phyloP scores from a whole-genome alignment of 2,113 vertebrate species.

The Mirza zaza region DNA sequence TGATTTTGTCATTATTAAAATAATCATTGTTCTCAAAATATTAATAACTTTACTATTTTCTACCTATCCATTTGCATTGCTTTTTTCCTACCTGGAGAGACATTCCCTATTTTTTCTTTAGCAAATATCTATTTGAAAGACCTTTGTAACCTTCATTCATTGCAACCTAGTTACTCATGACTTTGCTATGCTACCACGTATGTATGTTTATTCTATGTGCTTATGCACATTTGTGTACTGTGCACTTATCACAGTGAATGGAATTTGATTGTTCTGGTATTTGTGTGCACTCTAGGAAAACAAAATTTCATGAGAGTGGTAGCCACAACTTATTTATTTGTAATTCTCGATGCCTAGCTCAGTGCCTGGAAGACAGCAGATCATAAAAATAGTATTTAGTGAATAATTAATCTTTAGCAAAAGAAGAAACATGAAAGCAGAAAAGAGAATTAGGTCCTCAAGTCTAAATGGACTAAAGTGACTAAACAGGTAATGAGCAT shows the following conservation, averaged over 20 bases:
- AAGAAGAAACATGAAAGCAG: not conserved
- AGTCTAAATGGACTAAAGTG: not conserved
- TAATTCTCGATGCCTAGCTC: not conserved
- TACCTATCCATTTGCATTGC: not conserved
- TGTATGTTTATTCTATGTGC: not conserved
- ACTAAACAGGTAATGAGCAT: not conserved
- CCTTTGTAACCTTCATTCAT: not conserved
- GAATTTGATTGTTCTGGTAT: not conserved
- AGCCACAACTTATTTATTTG: not conserved
- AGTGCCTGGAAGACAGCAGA: not conserved
- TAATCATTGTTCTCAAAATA: not conserved
- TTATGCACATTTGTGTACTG: not conserved
- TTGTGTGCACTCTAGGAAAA: not conserved
- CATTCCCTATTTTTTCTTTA: not conserved
- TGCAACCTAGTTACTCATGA: not conserved
- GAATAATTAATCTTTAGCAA: not conserved
- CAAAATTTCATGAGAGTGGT: not conserved
- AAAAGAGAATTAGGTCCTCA: not conserved
- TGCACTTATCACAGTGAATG: not conserved
- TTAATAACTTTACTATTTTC: not conserved
- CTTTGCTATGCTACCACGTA: not conserved
- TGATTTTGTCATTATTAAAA: not conserved
- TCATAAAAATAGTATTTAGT: not conserved
- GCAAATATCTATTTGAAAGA: not conserved
- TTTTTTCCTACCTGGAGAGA: not conserved